Conservation (phyloP, 2,113 vertebrate species). For the Tapirus terrestris region DNA sequence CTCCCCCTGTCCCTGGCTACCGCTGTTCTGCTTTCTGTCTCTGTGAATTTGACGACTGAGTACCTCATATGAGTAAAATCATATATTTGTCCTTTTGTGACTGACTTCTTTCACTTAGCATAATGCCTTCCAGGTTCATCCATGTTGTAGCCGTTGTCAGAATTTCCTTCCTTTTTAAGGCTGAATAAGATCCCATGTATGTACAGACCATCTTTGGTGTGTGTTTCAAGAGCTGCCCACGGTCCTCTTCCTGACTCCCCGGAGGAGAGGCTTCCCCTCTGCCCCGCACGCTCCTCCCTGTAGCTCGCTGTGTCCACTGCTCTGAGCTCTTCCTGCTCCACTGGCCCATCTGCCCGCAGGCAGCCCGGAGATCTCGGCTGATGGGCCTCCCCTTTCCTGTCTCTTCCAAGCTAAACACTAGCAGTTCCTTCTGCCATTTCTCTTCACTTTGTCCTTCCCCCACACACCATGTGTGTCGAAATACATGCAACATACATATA, state of each 20-base stretch:
- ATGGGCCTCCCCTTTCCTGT: neutral
- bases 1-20: neutral
- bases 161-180: neutral
- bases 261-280: neutral
- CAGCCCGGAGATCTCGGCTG: neutral
- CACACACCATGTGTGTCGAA: neutral
- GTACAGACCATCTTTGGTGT: neutral
- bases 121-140: rapidly evolving
- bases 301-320: rapidly evolving
- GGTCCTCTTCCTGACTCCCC: neutral
- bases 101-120: rapidly evolving
- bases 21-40: too few species aligned
- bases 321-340: neutral
- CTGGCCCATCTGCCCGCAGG: rapidly evolving
- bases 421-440: neutral
- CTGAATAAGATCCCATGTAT: rapidly evolving
- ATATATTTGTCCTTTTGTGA: rapidly evolving
- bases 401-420: neutral
- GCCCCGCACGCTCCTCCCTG: too few species aligned
- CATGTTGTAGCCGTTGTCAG: rapidly evolving
- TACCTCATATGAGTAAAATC: neutral
- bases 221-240: neutral
- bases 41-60: neutral
- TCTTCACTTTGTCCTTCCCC: neutral
- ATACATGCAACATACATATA: rapidly evolving